Percentiles rank a stretch among this genome's conserved stretches.
Conservation (phyloP, 2,113 vertebrate genomes). For the Vimba vimba region DNA sequence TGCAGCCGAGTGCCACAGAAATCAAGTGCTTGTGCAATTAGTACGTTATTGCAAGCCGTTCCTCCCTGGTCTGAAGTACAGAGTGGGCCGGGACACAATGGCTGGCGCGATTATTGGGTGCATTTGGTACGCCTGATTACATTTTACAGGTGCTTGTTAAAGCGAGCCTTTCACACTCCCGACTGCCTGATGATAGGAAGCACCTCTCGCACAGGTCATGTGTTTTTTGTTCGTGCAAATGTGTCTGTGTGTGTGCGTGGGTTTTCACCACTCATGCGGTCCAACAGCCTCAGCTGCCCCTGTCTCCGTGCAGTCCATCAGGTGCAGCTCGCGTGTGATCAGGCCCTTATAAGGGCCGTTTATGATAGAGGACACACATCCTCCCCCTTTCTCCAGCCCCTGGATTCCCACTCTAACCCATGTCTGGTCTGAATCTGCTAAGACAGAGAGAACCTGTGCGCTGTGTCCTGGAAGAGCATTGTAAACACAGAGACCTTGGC, state of each 20-base stretch:
- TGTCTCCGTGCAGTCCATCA: conserved; percentile 37
- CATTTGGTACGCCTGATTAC: conserved; percentile 60
- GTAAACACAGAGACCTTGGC: conserved; percentile 59
- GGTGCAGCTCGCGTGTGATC: conserved; percentile 49
- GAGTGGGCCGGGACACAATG: conserved; percentile 34
- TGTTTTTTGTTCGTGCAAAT: conserved; percentile 6
- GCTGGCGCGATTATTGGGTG: conserved; percentile 51
- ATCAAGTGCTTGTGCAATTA: conserved; percentile 52
- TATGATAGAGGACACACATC: conserved; percentile 62
- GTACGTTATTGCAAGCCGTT: conserved; percentile 39
- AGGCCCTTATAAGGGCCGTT: conserved; percentile 72
- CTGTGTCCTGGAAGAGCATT: conserved; percentile 32
- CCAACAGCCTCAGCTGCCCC: conserved; percentile 34
- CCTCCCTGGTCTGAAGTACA: conserved; percentile 36
- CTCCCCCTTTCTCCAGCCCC: conserved; percentile 55
- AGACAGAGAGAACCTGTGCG: no score
- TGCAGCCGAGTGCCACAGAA: conserved; percentile 23
- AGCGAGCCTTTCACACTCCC: conserved; percentile 49
- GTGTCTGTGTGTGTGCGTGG: not conserved
- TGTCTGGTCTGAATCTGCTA: conserved; percentile 74
- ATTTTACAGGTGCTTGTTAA: conserved; percentile 67
- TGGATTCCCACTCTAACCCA: conserved; percentile 65
- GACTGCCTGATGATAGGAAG: conserved; percentile 41
- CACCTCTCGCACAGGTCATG: conserved; percentile 21
- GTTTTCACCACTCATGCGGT: conserved; percentile 24